Percentiles rank a stretch among this genome's conserved stretches.
Evolutionary conservation across 1,140 invertebrate genomes (phyloP).

Genomic region (Liolophura sinensis): DNA sequence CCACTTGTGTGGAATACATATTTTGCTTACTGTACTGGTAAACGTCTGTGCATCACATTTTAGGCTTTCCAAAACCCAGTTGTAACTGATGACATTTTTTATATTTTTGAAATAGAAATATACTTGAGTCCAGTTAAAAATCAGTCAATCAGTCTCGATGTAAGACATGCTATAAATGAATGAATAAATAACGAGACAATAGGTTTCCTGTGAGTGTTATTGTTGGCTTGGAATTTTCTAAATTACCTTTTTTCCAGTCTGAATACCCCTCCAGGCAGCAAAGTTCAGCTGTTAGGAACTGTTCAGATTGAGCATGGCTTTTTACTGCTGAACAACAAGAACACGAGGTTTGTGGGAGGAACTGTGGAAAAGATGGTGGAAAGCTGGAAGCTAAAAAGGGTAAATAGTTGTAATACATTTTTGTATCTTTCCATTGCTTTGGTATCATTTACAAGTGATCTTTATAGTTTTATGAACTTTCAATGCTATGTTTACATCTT

Average conservation of each 20-base stretch:
- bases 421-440: not conserved
- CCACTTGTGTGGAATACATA: too few species aligned
- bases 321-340: constrained; percentile 70
- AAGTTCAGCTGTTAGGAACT: constrained; percentile 65
- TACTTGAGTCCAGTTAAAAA: too few species aligned
- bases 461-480: too few species aligned
- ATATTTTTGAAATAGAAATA: too few species aligned
- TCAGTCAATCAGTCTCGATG: too few species aligned
- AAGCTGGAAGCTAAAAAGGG: constrained; percentile 85
- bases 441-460: not conserved
- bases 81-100: too few species aligned
- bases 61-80: too few species aligned
- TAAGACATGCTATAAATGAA: too few species aligned
- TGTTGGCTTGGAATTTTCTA: not conserved
- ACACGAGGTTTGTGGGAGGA: constrained; percentile 76
- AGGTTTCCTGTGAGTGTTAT: not conserved
- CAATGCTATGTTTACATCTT: too few species aligned
- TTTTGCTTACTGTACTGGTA: too few species aligned
- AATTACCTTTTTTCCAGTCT: constrained; percentile 55
- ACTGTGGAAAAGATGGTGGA: constrained; percentile 80
- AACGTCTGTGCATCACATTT: too few species aligned
- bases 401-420: constrained; percentile 41
- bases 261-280: constrained; percentile 78
- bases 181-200: not conserved
- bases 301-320: constrained; percentile 69